These are phyloP conservation scores for Catharus minimus DNA, from an alignment of 2,113 vertebrate species.

Conservation along the genomic window DNA sequence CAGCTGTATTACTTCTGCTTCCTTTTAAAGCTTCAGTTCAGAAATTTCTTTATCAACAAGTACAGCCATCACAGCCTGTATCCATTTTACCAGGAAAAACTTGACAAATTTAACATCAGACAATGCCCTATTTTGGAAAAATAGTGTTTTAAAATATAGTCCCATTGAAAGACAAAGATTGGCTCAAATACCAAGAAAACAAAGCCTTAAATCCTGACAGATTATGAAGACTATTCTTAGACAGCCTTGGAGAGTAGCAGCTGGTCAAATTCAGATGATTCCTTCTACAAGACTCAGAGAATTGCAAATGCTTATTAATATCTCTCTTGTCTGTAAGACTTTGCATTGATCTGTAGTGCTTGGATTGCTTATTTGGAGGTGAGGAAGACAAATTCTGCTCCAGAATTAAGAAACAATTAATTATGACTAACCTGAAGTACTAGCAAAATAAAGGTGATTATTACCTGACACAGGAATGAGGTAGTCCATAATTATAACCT, in stretches of 20 bases:
- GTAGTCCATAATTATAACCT: slow-evolving; percentile 88
- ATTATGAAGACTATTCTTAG: slow-evolving; percentile 28
- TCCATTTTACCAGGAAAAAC: not conserved
- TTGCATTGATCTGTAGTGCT: not conserved
- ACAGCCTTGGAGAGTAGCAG: slow-evolving; percentile 10
- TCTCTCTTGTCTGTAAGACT: not conserved
- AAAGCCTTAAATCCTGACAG: not conserved
- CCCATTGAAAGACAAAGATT: not conserved
- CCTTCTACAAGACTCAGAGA: slow-evolving; percentile 1
- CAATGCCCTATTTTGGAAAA: not conserved
- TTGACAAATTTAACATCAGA: not conserved
- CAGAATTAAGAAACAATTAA: not conserved
- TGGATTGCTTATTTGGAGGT: not conserved
- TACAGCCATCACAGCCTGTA: not conserved
- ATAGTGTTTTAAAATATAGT: not conserved
- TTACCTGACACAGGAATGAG: slow-evolving; percentile 79
- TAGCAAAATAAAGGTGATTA: not conserved
- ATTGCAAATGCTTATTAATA: slow-evolving; percentile 26
- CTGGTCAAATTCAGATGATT: slow-evolving; percentile 26
- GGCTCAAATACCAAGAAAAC: not conserved
- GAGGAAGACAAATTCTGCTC: not conserved
- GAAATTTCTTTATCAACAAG: not conserved
- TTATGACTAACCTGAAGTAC: not conserved
- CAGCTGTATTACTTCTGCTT: not conserved
- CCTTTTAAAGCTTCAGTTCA: slow-evolving; percentile 7